Evolutionary conservation across 2,888 invertebrate species (phyloP).

Genomic region (Tuta absoluta): DNA sequence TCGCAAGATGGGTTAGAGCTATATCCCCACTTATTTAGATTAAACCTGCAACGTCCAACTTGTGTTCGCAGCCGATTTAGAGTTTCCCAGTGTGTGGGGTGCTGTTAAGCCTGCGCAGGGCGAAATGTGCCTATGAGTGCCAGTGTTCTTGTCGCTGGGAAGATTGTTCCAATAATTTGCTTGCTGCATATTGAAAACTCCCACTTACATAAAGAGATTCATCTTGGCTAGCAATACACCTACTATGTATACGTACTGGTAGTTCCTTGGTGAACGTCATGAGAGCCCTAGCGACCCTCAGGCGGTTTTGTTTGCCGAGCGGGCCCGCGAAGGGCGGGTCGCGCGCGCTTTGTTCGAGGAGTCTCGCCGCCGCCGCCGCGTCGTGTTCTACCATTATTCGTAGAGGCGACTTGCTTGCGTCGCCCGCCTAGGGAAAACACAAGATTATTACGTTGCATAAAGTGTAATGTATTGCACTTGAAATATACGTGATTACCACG

Average conservation of each 20-base stretch:
- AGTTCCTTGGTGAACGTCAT: conserved; percentile 47
- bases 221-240: neutral
- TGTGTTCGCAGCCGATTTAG: too few species aligned
- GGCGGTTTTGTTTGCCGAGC: conserved; percentile 74
- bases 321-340: conserved; percentile 76
- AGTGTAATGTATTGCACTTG: too few species aligned
- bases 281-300: conserved; percentile 67
- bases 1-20: too few species aligned
- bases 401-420: conserved; percentile 54
- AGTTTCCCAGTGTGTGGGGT: too few species aligned
- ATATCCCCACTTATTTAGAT: too few species aligned
- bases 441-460: neutral
- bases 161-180: neutral
- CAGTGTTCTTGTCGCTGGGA: too few species aligned
- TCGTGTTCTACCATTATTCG: conserved; percentile 67
- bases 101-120: too few species aligned
- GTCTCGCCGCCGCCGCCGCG: conserved; percentile 61
- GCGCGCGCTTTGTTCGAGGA: conserved; percentile 72
- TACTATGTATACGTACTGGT: conserved; percentile 38
- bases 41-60: too few species aligned
- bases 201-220: too few species aligned
- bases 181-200: too few species aligned
- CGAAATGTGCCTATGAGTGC: too few species aligned
- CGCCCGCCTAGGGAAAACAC: conserved; percentile 26
- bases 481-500: too few species aligned